A percentile compares a stretch with the other conserved stretches of the same genome.
phyloP scores from a whole-genome alignment of 2,888 invertebrate genomes.

The Scaptomyza tumidula region DNA sequence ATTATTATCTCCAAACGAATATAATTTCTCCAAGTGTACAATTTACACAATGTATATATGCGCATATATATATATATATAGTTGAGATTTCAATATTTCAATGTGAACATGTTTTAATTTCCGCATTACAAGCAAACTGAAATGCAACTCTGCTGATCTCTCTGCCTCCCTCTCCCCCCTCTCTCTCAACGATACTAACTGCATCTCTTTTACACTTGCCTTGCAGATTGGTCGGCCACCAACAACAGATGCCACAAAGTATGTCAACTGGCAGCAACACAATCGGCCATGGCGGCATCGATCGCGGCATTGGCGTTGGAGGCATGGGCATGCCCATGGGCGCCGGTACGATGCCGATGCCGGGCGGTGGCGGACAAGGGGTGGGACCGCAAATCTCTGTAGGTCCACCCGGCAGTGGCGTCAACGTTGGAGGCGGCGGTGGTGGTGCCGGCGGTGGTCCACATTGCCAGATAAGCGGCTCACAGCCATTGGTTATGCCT shows the following conservation, averaged over 20 bases:
- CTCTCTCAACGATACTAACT: background rate
- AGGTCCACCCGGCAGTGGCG: constrained; percentile 53
- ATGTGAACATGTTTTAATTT: constrained; percentile 78
- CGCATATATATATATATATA: constrained; percentile 11
- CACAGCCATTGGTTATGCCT: constrained; percentile 93
- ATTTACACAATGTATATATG: constrained; percentile 9
- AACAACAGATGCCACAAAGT: constrained; percentile 85
- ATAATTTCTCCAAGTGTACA: constrained; percentile 1
- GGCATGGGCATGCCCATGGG: constrained; percentile 75
- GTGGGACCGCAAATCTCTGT: constrained; percentile 60
- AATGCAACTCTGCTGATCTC: background rate
- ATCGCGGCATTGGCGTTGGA: constrained; percentile 73
- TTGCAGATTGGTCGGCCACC: constrained; percentile 84
- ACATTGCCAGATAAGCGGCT: constrained; percentile 89
- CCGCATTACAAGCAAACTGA: constrained; percentile 69
- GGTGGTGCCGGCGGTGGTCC: constrained; percentile 84
- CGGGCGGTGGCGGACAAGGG: constrained; percentile 69
- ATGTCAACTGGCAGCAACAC: constrained; percentile 88
- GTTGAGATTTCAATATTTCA: constrained; percentile 48
- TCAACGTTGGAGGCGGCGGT: constrained; percentile 62
- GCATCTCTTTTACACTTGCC: constrained; percentile 14
- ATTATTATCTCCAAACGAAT: no score
- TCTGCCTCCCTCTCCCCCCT: background rate
- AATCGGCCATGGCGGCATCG: constrained; percentile 83
- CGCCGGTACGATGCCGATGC: constrained; percentile 67